Conservation (phyloP, 2,113 vertebrate genomes). For the Penelope pileata region DNA sequence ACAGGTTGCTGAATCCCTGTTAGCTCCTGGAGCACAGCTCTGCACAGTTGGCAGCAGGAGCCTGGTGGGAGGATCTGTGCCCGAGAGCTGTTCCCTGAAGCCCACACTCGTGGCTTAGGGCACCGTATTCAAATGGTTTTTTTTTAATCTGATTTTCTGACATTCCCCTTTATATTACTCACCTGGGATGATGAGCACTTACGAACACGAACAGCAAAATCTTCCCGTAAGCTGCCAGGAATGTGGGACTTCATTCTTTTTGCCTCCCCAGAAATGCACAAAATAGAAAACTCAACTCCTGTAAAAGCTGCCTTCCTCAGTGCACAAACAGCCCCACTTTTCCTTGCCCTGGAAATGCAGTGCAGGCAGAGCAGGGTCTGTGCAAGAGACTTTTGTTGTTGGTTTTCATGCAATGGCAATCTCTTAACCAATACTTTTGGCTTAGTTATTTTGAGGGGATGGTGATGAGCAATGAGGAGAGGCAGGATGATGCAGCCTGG, state of each 20-base stretch:
- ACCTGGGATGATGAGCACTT: not conserved
- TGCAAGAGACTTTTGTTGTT: not conserved
- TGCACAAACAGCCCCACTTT: not conserved
- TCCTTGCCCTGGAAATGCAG: not conserved
- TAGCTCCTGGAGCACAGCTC: slow-evolving; percentile 30
- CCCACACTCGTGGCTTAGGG: not conserved
- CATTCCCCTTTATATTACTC: not conserved
- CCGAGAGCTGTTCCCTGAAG: slow-evolving; percentile 10
- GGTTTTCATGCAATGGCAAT: not conserved
- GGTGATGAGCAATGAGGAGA: not conserved
- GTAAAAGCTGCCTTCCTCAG: not conserved
- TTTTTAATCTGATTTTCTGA: not conserved
- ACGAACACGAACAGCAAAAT: not conserved
- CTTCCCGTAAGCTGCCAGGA: not conserved
- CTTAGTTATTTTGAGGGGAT: not conserved
- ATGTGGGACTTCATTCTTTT: not conserved
- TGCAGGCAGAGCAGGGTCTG: not conserved
- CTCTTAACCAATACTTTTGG: not conserved
- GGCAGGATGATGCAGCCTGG: not conserved
- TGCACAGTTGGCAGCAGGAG: slow-evolving; percentile 5
- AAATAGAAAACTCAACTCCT: not conserved
- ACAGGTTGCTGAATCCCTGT: slow-evolving; percentile 15
- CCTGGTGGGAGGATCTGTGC: slow-evolving; percentile 15
- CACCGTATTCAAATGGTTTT: not conserved
- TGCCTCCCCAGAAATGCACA: fast-evolving